Evolutionary conservation across 2,888 invertebrate species (phyloP).

Genomic region (Plagiodera versicolora): DNA sequence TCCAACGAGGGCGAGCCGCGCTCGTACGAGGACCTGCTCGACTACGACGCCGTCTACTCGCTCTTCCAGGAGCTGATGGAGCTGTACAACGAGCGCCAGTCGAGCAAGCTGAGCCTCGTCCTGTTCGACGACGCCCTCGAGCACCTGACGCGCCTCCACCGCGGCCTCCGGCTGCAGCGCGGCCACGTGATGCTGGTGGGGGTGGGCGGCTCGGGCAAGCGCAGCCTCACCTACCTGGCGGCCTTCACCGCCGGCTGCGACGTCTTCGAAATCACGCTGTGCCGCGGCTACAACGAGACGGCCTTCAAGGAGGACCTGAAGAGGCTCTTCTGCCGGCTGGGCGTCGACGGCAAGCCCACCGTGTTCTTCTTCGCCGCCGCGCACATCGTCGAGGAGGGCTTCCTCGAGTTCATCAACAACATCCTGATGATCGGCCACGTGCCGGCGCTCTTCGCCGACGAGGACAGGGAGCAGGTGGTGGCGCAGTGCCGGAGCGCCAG

Average conservation of each 20-base stretch:
- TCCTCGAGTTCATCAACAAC: conserved; percentile 88
- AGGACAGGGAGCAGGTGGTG: conserved; percentile 83
- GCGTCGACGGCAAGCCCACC: conserved; percentile 75
- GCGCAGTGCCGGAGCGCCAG: conserved; percentile 70
- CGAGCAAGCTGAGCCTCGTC: conserved; percentile 77
- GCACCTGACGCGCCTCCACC: conserved; percentile 84
- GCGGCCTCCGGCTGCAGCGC: conserved; percentile 78
- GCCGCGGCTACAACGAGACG: conserved; percentile 82
- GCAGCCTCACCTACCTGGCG: conserved; percentile 76
- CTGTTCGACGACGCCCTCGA: conserved; percentile 91
- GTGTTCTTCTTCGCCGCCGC: conserved; percentile 85
- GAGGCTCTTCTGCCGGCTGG: conserved; percentile 72
- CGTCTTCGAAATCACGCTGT: conserved; percentile 78
- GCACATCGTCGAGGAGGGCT: conserved; percentile 80
- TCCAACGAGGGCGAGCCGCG: conserved; percentile 77
- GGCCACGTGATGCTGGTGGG: conserved; percentile 87
- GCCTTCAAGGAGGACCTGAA: conserved; percentile 88
- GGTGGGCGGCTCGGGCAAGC: conserved; percentile 88
- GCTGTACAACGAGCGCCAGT: conserved; percentile 77
- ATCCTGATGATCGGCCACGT: conserved; percentile 86
- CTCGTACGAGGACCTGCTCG: conserved; percentile 85
- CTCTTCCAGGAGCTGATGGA: conserved; percentile 88
- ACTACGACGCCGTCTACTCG: conserved; percentile 86
- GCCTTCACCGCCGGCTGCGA: conserved; percentile 83
- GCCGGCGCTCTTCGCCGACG: conserved; percentile 83